A percentile compares a stretch with the other conserved stretches of the same genome.
phyloP scores from a whole-genome alignment of 2,888 invertebrate species.

The Xestobium rufovillosum region DNA sequence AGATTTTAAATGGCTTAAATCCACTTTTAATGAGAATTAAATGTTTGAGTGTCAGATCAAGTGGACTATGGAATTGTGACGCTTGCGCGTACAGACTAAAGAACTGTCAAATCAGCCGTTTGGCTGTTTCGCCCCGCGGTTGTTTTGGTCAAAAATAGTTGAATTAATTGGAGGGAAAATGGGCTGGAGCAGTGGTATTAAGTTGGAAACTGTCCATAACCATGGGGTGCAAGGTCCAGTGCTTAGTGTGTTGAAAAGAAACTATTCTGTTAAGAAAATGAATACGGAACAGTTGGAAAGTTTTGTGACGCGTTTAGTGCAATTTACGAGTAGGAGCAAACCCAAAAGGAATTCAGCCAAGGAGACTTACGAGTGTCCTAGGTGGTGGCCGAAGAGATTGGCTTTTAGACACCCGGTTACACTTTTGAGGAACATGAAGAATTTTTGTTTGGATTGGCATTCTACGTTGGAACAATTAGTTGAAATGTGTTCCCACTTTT shows the following conservation, averaged over 20 bases:
- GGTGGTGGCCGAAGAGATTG: conserved; percentile 27
- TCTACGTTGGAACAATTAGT: conserved; percentile 21
- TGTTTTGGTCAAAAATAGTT: no score
- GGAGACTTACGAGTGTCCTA: conserved; percentile 20
- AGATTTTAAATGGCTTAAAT: no score
- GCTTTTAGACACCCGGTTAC: conserved; percentile 18
- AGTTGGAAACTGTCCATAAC: no score
- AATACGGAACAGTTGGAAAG: conserved; percentile 19
- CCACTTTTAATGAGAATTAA: no score
- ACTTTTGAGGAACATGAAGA: conserved; percentile 7
- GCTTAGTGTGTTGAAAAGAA: conserved; percentile 14
- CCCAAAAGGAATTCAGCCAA: conserved; percentile 9
- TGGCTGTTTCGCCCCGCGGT: no score
- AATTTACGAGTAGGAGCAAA: conserved; percentile 15
- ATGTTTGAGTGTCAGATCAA: no score
- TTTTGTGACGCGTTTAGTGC: conserved; percentile 25
- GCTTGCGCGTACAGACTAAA: no score
- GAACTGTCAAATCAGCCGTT: no score
- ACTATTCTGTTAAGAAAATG: conserved; percentile 21
- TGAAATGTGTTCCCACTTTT: conserved; percentile 18
- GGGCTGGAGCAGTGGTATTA: no score
- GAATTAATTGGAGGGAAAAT: no score
- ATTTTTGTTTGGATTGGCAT: conserved; percentile 16
- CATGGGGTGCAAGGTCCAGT: not conserved
- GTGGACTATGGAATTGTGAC: no score